Percentiles rank a stretch among this genome's conserved stretches.
phyloP scores from a whole-genome alignment of 2,797 vertebrate genomes.

The Sebastes matsubarae region DNA sequence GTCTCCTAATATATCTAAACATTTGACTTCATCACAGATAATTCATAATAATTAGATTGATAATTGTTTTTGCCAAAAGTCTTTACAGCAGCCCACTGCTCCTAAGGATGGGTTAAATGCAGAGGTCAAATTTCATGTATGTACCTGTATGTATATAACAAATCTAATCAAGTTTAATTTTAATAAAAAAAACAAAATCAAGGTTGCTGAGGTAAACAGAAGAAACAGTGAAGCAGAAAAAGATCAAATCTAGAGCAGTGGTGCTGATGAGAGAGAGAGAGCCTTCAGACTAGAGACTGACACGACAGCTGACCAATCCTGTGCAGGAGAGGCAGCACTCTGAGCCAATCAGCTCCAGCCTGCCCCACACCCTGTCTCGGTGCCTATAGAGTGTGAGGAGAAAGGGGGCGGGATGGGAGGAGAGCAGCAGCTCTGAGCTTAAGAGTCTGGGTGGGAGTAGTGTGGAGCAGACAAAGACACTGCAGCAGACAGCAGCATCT shows the following conservation, averaged over 20 bases:
- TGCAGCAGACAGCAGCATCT: conserved; percentile 71
- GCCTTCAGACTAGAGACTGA: conserved; percentile 21
- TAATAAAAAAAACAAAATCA: background rate
- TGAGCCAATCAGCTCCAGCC: conserved; percentile 58
- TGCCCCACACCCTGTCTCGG: conserved; percentile 16
- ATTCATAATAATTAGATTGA: background rate
- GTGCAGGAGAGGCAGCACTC: conserved; percentile 1
- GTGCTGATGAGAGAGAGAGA: conserved; percentile 68
- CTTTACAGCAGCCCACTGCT: background rate
- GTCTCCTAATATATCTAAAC: background rate
- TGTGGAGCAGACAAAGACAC: conserved; percentile 71
- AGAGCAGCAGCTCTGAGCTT: conserved; percentile 32
- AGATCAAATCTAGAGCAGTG: conserved; percentile 46
- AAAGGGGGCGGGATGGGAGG: conserved; percentile 26
- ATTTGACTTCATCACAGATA: background rate
- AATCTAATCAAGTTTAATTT: too few relatives aligned
- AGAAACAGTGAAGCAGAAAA: conserved; percentile 12
- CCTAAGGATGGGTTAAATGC: too few relatives aligned
- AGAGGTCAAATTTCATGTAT: too few relatives aligned
- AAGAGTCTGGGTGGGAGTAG: conserved; percentile 50
- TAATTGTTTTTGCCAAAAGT: background rate
- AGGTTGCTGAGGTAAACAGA: background rate
- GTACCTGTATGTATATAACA: too few relatives aligned
- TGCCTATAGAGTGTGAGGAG: conserved; percentile 22
- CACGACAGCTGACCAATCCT: conserved; percentile 56